Evolutionary conservation across 1,140 invertebrate genomes (phyloP).

Genomic region (Neotoxoptera formosana): DNA sequence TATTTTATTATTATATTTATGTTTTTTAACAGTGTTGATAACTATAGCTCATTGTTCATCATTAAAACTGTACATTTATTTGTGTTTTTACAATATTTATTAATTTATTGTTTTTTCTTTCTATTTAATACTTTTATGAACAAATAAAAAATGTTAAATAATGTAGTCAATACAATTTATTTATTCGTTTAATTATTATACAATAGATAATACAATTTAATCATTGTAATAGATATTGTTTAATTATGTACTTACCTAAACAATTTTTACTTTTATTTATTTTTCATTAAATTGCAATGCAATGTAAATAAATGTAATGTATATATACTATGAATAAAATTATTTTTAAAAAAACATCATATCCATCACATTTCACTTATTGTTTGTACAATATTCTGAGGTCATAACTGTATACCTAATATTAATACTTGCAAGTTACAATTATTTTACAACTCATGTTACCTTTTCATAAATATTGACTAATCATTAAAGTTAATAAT

Average conservation of each 20-base stretch:
- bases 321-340: slow-evolving; percentile 18
- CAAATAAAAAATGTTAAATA: not conserved
- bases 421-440: not conserved
- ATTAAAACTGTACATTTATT: slow-evolving; percentile 1
- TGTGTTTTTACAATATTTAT: not conserved
- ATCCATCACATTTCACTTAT: not conserved
- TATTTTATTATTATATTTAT: slow-evolving; percentile 37
- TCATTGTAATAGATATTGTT: slow-evolving; percentile 5
- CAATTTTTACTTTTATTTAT: slow-evolving; percentile 29
- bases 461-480: not conserved
- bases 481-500: not conserved
- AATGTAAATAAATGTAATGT: slow-evolving; percentile 16
- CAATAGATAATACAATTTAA: not conserved
- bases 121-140: slow-evolving; percentile 5
- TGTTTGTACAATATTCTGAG: not conserved
- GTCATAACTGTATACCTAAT: not conserved
- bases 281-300: not conserved
- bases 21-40: slow-evolving; percentile 5
- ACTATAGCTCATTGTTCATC: slow-evolving; percentile 24
- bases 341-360: slow-evolving; percentile 21
- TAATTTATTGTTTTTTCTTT: slow-evolving; percentile 12
- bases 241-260: not conserved
- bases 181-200: not conserved
- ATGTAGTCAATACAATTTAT: not conserved
- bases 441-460: not conserved